Evolutionary conservation across 2,888 invertebrate genomes (phyloP).

Genomic region (Ornithoptera alexandrae): DNA sequence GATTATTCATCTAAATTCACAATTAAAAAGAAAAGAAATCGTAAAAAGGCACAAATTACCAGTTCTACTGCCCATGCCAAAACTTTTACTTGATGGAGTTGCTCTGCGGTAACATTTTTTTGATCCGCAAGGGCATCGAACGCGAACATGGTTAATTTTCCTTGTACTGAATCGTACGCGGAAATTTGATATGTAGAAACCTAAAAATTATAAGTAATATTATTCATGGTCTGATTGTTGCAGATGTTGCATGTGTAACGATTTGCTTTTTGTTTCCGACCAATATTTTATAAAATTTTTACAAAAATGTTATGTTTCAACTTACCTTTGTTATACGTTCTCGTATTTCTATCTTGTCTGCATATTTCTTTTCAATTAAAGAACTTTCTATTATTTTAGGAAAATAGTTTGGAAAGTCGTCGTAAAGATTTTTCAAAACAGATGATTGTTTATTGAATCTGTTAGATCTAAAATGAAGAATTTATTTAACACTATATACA

Average conservation of each 20-base stretch:
- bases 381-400: constrained; percentile 12
- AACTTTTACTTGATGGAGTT: constrained; percentile 16
- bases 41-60: not conserved
- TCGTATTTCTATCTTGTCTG: constrained; percentile 2
- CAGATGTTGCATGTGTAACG: too few species aligned
- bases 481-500: too few species aligned
- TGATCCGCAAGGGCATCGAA: constrained; percentile 3
- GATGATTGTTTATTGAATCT: too few species aligned
- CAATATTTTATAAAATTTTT: not conserved
- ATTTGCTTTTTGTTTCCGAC: too few species aligned
- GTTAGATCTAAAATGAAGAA: too few species aligned
- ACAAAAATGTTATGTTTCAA: not conserved
- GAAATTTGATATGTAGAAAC: constrained; percentile 11
- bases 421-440: constrained; percentile 2
- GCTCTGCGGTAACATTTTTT: constrained; percentile 3
- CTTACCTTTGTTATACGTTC: not conserved
- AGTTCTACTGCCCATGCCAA: constrained; percentile 21
- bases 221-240: too few species aligned
- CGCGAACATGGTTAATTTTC: constrained; percentile 9
- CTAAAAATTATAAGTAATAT: constrained; percentile 4
- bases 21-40: not conserved
- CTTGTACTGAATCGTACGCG: constrained; percentile 14
- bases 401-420: constrained; percentile 9
- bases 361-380: not conserved
- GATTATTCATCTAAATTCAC: not conserved